These are phyloP conservation scores for Lucifuga dentata DNA, from an alignment of 2,113 vertebrate species.

Conservation along the genomic window DNA sequence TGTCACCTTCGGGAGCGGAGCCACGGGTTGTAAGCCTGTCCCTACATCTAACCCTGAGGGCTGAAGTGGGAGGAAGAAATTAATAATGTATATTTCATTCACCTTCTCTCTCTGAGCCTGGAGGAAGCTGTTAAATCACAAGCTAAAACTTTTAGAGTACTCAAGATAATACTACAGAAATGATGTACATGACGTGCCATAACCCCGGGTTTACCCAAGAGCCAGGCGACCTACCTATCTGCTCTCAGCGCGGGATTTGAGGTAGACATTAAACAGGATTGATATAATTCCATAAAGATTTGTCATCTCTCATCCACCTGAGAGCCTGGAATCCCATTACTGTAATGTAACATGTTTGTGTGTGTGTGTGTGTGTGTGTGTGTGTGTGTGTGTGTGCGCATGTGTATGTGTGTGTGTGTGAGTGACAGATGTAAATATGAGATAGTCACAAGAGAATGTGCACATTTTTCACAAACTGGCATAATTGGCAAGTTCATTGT, in stretches of 20 bases:
- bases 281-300: conserved; percentile 12
- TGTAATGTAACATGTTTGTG: background rate
- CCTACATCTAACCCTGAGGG: background rate
- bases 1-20: background rate
- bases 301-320: conserved; percentile 23
- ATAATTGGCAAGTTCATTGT: too few species aligned
- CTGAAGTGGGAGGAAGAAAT: conserved; percentile 9
- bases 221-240: background rate
- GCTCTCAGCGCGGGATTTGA: conserved; percentile 5
- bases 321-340: conserved; percentile 17
- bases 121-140: conserved; percentile 24
- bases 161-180: conserved; percentile 6
- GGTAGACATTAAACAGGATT: background rate
- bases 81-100: conserved; percentile 23
- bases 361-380: too few species aligned
- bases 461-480: too few species aligned
- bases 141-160: background rate
- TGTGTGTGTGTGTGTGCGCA: background rate
- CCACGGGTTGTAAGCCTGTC: background rate
- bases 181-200: background rate
- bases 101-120: background rate
- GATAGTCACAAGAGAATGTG: too few species aligned
- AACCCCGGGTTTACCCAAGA: background rate
- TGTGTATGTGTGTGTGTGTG: background rate
- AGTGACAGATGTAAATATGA: too few species aligned